phyloP scores from a whole-genome alignment of 2,113 vertebrate genomes.

The Xenus cinereus region DNA sequence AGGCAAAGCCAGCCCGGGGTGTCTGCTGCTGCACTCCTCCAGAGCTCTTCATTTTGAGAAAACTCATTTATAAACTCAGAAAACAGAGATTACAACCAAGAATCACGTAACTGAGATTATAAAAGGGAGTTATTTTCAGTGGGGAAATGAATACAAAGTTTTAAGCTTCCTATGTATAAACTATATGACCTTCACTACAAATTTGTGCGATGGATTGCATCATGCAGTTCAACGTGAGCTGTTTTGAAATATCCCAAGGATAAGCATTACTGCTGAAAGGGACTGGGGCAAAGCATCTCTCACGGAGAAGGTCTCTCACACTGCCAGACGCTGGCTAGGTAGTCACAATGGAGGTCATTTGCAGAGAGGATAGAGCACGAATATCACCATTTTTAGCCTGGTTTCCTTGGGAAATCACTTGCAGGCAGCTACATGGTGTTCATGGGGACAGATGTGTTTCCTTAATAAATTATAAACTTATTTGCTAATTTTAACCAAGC shows the following conservation, averaged over 20 bases:
- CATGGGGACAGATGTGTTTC: not conserved
- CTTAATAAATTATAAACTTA: not conserved
- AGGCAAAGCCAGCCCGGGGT: fast-evolving
- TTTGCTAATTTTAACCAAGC: not conserved
- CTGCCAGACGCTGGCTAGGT: not conserved
- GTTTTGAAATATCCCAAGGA: not conserved
- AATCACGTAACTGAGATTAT: not conserved
- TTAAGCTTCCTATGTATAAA: not conserved
- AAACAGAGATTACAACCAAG: not conserved
- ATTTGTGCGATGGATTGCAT: not conserved
- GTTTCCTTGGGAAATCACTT: not conserved
- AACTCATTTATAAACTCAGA: not conserved
- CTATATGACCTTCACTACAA: not conserved
- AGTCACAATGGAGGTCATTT: not conserved
- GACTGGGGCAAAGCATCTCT: not conserved
- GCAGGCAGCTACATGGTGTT: not conserved
- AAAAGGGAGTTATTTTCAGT: not conserved
- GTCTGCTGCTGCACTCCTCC: fast-evolving
- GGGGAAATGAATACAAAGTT: not conserved
- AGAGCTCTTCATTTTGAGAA: not conserved
- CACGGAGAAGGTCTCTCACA: not conserved
- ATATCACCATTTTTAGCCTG: not conserved
- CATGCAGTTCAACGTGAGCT: not conserved
- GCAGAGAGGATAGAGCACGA: not conserved
- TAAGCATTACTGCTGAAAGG: not conserved